phyloP scores from a whole-genome alignment of 23 tunicate genomes.

The Aplidium turbinatum region DNA sequence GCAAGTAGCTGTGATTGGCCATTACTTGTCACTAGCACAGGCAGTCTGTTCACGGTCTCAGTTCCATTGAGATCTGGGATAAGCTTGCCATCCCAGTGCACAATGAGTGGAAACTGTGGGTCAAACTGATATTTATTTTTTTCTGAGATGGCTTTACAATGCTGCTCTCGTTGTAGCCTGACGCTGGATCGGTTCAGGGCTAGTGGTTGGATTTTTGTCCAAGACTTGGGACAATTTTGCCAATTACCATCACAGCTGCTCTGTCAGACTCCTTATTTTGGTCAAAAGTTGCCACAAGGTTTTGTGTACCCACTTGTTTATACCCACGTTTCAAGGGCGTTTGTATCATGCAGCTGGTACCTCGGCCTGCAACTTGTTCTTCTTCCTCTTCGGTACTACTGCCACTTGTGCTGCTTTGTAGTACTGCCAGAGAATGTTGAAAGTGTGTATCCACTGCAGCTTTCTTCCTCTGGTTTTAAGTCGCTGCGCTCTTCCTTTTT shows the following conservation, averaged over 20 bases:
- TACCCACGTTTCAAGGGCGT: background rate
- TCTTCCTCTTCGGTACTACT: slow-evolving; percentile 4
- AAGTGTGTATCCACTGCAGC: background rate
- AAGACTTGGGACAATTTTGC: slow-evolving; percentile 14
- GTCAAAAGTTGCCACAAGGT: slow-evolving; percentile 23
- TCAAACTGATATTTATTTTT: no score
- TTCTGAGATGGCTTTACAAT: background rate
- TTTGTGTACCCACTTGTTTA: slow-evolving; percentile 16
- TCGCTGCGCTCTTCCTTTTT: slow-evolving; percentile 6
- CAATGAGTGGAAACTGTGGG: slow-evolving; percentile 1
- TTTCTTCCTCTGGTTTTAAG: background rate
- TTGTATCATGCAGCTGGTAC: slow-evolving; percentile 12
- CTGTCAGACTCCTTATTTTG: slow-evolving; percentile 13
- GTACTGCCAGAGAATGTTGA: slow-evolving; percentile 18
- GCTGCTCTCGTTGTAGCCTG: background rate
- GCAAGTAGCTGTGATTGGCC: slow-evolving; percentile 3
- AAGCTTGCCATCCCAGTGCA: slow-evolving; percentile 20
- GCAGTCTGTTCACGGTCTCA: slow-evolving; percentile 28
- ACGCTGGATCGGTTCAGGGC: slow-evolving; percentile 24
- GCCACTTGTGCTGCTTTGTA: background rate
- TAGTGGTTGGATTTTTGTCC: slow-evolving; percentile 30
- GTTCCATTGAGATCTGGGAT: slow-evolving; percentile 6
- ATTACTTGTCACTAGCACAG: slow-evolving; percentile 26
- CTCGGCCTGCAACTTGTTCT: background rate
- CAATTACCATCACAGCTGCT: slow-evolving; percentile 13